Conservation (phyloP, 2,888 invertebrate species). For the Branchinecta sandiegonensis region DNA sequence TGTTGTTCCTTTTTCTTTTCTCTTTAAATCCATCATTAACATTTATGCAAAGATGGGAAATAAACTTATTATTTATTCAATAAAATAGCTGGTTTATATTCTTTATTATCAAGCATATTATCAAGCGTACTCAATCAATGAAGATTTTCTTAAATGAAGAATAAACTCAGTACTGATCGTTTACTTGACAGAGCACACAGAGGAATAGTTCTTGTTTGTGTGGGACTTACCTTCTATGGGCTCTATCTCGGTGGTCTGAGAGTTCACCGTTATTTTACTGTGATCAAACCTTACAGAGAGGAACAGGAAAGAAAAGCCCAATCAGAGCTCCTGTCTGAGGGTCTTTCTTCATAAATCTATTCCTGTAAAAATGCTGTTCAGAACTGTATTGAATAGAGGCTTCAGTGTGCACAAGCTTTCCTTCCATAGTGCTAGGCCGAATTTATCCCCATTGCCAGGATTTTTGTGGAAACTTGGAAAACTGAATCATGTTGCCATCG, state of each 20-base stretch:
- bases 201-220: constrained; percentile 41
- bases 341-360: neutral
- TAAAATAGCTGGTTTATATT: too few relatives aligned
- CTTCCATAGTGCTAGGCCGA: neutral
- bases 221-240: constrained; percentile 43
- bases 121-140: too few relatives aligned
- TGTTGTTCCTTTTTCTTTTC: too few relatives aligned
- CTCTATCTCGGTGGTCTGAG: constrained; percentile 37
- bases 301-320: constrained; percentile 35
- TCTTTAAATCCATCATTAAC: too few relatives aligned
- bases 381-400: too few relatives aligned
- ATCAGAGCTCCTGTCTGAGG: constrained; percentile 35
- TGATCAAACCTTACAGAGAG: constrained; percentile 36
- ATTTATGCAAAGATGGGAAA: too few relatives aligned
- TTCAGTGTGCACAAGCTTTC: too few relatives aligned
- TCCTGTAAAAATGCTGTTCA: neutral
- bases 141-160: too few relatives aligned
- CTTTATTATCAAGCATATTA: too few relatives aligned
- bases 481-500: constrained; percentile 46
- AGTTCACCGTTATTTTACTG: constrained; percentile 39
- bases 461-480: constrained; percentile 37
- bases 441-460: constrained; percentile 15
- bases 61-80: too few relatives aligned
- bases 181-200: constrained; percentile 39
- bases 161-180: too few relatives aligned